Evolutionary conservation across 2,888 invertebrate species (phyloP).

Genomic region (Apeira syringaria): DNA sequence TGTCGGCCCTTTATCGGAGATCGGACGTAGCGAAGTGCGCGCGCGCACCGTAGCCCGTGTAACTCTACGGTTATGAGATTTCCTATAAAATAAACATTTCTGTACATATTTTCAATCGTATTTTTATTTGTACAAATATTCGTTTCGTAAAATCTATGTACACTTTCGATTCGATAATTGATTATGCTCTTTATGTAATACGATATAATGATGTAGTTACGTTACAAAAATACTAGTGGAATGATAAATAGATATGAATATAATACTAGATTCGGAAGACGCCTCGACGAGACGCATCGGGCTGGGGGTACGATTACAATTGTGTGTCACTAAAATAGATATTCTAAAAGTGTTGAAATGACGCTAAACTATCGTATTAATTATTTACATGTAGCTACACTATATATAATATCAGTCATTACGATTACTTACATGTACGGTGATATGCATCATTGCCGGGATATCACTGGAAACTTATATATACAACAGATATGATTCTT

Average conservation of each 20-base stretch:
- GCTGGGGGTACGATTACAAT: constrained; percentile 48
- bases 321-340: constrained; percentile 56
- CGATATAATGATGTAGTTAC: constrained; percentile 32
- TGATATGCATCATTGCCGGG: constrained; percentile 82
- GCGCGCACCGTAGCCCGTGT: constrained; percentile 59
- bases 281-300: constrained; percentile 35
- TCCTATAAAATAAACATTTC: constrained; percentile 79
- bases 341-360: constrained; percentile 49
- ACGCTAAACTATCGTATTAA: constrained; percentile 26
- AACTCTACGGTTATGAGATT: constrained; percentile 70
- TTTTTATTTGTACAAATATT: constrained; percentile 67
- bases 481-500: constrained; percentile 60
- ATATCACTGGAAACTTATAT: constrained; percentile 64
- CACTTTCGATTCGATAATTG: constrained; percentile 20
- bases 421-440: constrained; percentile 50
- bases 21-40: constrained; percentile 58
- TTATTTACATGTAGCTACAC: constrained; percentile 31
- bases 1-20: constrained; percentile 63
- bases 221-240: constrained; percentile 62
- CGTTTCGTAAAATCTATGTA: constrained; percentile 19
- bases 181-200: constrained; percentile 17
- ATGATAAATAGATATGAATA: constrained; percentile 38
- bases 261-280: constrained; percentile 48
- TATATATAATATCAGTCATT: constrained; percentile 62
- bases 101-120: constrained; percentile 81